Evolutionary conservation across 1,140 invertebrate species (phyloP).

Genomic region (Psilanteris sp.): DNA sequence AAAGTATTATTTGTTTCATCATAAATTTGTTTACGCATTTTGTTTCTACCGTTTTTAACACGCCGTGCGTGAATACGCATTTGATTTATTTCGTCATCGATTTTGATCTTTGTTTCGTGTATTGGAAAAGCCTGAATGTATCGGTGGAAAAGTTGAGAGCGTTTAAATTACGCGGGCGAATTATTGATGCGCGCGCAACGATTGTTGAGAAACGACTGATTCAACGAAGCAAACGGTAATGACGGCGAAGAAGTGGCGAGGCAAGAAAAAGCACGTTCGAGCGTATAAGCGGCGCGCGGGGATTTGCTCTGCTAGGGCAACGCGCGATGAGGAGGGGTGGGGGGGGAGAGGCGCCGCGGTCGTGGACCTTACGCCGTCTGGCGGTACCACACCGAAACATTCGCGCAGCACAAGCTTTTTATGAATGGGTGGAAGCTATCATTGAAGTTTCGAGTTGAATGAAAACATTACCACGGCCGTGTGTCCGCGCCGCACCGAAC

Average conservation of each 20-base stretch:
- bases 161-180: conserved; percentile 29
- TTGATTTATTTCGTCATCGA: no score
- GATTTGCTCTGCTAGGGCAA: no score
- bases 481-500: conserved; percentile 63
- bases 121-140: no score
- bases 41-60: no score
- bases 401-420: conserved; percentile 82
- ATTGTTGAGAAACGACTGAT: conserved; percentile 44
- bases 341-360: conserved; percentile 54
- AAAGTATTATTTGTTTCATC: no score
- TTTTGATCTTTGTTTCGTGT: no score
- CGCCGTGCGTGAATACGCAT: no score
- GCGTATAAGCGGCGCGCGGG: background rate
- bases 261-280: conserved; percentile 33
- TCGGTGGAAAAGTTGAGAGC: no score
- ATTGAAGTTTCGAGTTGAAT: conserved; percentile 83
- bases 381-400: conserved; percentile 72
- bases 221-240: conserved; percentile 17
- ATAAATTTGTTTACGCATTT: no score
- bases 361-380: conserved; percentile 78
- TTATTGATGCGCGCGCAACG: conserved; percentile 50
- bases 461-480: conserved; percentile 77
- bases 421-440: conserved; percentile 89
- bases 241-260: conserved; percentile 9
- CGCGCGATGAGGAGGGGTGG: no score